Percentiles rank a stretch among this genome's conserved stretches.
Conservation (phyloP, 2,888 invertebrate species). For the Helobdella robusta region DNA sequence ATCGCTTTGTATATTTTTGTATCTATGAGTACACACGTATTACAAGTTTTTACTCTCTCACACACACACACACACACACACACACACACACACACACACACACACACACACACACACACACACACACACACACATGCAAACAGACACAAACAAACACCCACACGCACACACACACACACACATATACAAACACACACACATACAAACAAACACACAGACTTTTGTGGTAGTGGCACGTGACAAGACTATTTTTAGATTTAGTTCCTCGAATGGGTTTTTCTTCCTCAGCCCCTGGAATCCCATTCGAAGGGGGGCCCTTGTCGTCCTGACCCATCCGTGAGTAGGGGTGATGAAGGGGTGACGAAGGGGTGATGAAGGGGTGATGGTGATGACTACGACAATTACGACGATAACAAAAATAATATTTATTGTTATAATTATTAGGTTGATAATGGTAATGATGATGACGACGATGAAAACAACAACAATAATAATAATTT, state of each 20-base stretch:
- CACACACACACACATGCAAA: constrained; percentile 4
- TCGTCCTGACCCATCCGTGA: constrained; percentile 8
- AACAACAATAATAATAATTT: too few relatives aligned
- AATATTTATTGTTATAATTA: too few relatives aligned
- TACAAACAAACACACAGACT: constrained; percentile 59
- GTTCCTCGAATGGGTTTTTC: constrained; percentile 89
- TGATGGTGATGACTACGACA: too few relatives aligned
- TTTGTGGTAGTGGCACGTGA: constrained; percentile 97
- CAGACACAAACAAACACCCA: neutral
- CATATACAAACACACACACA: constrained; percentile 9
- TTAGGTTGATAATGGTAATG: too few relatives aligned
- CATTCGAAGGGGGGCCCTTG: constrained; percentile 8
- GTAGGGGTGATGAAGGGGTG: too few relatives aligned
- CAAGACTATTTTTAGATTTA: constrained; percentile 97
- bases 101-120: neutral
- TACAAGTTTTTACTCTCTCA: neutral
- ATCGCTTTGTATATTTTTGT: too few relatives aligned
- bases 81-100: neutral
- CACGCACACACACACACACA: neutral
- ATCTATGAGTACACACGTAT: too few relatives aligned
- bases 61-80: constrained; percentile 12
- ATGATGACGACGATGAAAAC: too few relatives aligned
- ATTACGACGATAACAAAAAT: too few relatives aligned
- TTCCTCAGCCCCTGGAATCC: constrained; percentile 93
- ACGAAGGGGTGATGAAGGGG: too few relatives aligned